These are phyloP conservation scores for Calypte anna DNA, from an alignment of 2,113 vertebrate genomes.

Conservation along the genomic window DNA sequence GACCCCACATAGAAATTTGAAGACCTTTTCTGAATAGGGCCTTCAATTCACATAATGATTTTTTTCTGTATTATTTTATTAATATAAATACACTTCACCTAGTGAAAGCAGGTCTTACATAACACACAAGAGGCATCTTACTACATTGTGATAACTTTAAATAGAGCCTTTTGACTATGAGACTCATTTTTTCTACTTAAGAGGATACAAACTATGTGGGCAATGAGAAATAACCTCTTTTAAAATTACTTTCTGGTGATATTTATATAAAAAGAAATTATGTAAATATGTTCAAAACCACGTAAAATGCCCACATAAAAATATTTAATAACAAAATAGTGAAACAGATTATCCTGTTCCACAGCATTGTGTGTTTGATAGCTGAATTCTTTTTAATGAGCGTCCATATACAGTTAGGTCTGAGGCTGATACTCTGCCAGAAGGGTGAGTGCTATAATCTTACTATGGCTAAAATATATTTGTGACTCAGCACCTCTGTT, in stretches of 20 bases:
- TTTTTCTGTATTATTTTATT: constrained; percentile 65
- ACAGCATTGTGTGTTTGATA: background rate
- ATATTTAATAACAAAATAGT: background rate
- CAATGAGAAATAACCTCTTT: constrained; percentile 30
- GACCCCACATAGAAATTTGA: constrained; percentile 68
- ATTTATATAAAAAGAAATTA: constrained; percentile 10
- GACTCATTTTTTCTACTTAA: constrained; percentile 39
- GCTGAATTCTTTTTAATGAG: background rate
- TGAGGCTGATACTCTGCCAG: background rate
- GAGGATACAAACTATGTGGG: constrained; percentile 13
- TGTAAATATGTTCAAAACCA: constrained; percentile 20
- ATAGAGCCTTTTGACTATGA: constrained; percentile 55
- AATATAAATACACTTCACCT: constrained; percentile 62
- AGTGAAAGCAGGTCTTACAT: constrained; percentile 57
- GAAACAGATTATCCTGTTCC: background rate
- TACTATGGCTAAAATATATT: background rate
- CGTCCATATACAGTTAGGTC: background rate
- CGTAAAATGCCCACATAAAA: background rate
- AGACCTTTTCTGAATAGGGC: constrained; percentile 62
- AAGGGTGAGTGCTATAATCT: background rate
- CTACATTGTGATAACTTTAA: constrained; percentile 63
- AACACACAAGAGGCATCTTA: constrained; percentile 61
- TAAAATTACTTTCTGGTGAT: background rate
- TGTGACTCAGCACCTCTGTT: background rate
- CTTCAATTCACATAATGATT: constrained; percentile 54